Base-by-base conservation (phyloP, 2,888 invertebrate species). In the Mythimna albipuncta region DNA sequence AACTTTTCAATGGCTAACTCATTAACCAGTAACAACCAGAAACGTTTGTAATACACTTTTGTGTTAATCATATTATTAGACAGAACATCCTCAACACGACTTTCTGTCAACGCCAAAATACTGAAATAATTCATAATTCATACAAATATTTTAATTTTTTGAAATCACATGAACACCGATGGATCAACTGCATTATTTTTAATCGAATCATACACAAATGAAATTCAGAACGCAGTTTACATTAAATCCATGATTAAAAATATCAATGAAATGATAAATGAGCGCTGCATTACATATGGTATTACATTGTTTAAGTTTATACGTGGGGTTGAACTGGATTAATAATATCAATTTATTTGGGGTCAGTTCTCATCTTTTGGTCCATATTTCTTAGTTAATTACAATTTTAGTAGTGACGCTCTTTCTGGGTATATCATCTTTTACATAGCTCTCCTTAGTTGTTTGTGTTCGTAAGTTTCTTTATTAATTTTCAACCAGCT, bases 151-250 rank as follows among this genome's bases (percentile, higher is more conserved):
- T 32, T 47, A 59, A 35, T 38, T 10, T 16, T 47, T 47, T 47
- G 47, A 47, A 47, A 5, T 9, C 19, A 52, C 21, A 16, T 32
- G 57, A 54, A 44, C 62, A 72, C 38, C 52, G 19, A 63, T 11
- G 64, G 58, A 64, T 79, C 73, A 64, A 76, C 75, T 79, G 58
- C 41, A 76, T 76, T 72, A 50, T 58, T 58, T 72, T 54, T 73
- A 75, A 79, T 63, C 64, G 73, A 75, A 76, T 79, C 41, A 79
- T 61, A 47, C 54, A 77, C 71, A 50, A 76, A 79, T 47, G 47
- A 55, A 79, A 64, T 72, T 76, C 58, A 16, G 70, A 41, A 79
- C 79, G 44, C 73, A 72, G 63, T 64, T 79, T 59, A 64, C 64
- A 64, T 72, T 79, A 64, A 64, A 61, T 64, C 21, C 54, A 26